A percentile compares a stretch with the other conserved stretches of the same genome.
Evolutionary conservation across 2,113 vertebrate species (phyloP).

Genomic region (Indri indri): DNA sequence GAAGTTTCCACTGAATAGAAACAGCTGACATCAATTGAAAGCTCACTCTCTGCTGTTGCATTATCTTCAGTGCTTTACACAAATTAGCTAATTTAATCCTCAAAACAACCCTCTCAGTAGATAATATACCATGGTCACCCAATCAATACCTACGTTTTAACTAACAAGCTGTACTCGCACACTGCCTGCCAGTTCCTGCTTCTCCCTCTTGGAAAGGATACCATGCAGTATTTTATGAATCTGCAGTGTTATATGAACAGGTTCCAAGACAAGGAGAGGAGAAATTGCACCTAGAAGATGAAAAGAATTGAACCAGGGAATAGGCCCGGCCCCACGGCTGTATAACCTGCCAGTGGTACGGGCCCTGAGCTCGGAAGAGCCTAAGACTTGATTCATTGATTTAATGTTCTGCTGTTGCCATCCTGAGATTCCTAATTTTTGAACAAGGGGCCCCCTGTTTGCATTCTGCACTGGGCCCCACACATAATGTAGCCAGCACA

Average conservation of each 20-base stretch:
- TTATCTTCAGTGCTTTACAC: no score
- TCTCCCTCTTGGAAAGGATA: neutral
- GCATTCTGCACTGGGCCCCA: neutral
- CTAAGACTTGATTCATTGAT: neutral
- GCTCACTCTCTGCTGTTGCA: neutral
- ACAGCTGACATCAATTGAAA: neutral
- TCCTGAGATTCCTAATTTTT: neutral
- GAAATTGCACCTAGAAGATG: neutral
- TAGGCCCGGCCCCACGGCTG: no score
- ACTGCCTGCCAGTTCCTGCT: rapidly evolving
- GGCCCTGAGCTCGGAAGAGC: neutral
- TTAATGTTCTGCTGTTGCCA: neutral
- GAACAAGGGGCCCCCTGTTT: rapidly evolving
- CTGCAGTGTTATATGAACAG: neutral
- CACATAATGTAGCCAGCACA: neutral
- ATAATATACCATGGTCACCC: no score
- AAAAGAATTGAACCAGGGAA: neutral
- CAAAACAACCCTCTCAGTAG: neutral
- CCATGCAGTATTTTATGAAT: neutral
- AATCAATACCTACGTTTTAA: neutral
- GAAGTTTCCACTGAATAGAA: neutral
- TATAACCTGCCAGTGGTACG: neutral
- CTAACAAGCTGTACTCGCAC: no score
- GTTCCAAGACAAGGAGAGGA: neutral
- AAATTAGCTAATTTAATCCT: neutral